A percentile compares a stretch with the other conserved stretches of the same genome.
Evolutionary conservation across 2,113 vertebrate genomes (phyloP).

Genomic region (Neodon shergylaensis): DNA sequence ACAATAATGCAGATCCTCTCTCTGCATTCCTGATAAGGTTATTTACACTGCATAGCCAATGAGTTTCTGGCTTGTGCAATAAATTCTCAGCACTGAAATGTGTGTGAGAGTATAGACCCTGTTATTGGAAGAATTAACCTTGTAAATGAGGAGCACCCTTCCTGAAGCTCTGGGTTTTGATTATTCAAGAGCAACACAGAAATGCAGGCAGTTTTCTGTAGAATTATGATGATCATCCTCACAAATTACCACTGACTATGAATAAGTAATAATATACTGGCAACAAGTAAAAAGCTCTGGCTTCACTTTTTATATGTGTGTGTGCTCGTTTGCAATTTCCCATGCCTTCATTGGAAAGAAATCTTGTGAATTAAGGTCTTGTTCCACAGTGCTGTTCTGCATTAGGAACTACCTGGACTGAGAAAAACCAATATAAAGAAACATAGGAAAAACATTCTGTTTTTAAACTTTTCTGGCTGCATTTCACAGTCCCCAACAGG

Average conservation of each 20-base stretch:
- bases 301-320: conserved; percentile 51
- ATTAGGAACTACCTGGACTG: neutral
- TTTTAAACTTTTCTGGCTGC: neutral
- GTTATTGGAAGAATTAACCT: conserved; percentile 72
- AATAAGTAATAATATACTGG: conserved; percentile 64
- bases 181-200: conserved; percentile 55
- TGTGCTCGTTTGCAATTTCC: conserved; percentile 25
- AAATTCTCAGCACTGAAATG: conserved; percentile 53
- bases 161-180: conserved; percentile 58
- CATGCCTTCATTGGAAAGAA: conserved; percentile 15
- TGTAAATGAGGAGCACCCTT: conserved; percentile 69
- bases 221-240: conserved; percentile 55
- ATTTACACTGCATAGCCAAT: conserved; percentile 65
- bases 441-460: neutral
- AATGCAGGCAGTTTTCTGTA: conserved; percentile 59
- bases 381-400: neutral
- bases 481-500: neutral
- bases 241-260: conserved; percentile 59
- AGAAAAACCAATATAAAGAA: conserved; percentile 14
- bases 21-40: conserved; percentile 62
- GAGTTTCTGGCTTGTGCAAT: conserved; percentile 59
- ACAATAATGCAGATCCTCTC: conserved; percentile 54
- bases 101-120: conserved; percentile 22
- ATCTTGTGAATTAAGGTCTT: conserved; percentile 42
- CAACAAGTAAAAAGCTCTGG: conserved; percentile 54